Base-by-base conservation (phyloP, 2,113 vertebrate genomes). In the Python bivittatus region DNA sequence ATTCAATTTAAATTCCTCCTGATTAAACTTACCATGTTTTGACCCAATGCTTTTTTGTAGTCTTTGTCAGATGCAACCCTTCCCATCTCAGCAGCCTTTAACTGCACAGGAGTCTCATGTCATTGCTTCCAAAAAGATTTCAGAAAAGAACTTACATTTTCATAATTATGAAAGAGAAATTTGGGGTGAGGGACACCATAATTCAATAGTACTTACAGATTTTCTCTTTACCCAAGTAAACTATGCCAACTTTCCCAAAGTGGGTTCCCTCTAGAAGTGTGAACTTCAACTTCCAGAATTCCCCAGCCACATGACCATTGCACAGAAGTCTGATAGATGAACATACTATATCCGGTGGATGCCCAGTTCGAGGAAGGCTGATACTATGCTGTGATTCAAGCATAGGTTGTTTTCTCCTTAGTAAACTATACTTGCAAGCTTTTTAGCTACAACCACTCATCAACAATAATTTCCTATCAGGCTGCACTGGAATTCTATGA, bases 401-500 rank as follows among this genome's bases (percentile, higher is more conserved):
- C 94, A 92, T 92, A 48, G 88, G 93, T 88, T 95, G 95, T 94
- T 86, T 96, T 25, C 11, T 95, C 94, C 90, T 96, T 90, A 96
- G 15, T 20, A 20, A 38, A 79, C 33, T 38, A 20, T 79, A 20
- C 33, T 79, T 38, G 38, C 33, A 79, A 79, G 95, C 96, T 94
- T 91, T 72, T 68, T 29, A 1, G 93, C 96, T 79, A 22, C 68
- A 72, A 15, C 29, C 33, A 93, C 94, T 94, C 94, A 95, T 90
- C 89, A 92, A 64, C 85, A 33, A 93, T 95, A 20, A 89, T 95
- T 96, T 94, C 1, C 84, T 86, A 95, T 96, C 95, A 95, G 95
- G 93, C 94, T 95, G 90, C 88, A 92, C 79, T 95, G 93, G 48
- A 52, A 96, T 95, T 96, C 96, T 96, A 95, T 94, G 92, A 94